A percentile compares a stretch with the other conserved stretches of the same genome.
phyloP scores from a whole-genome alignment of 1,140 invertebrate species.

The Lordiphosa clarofinis region DNA sequence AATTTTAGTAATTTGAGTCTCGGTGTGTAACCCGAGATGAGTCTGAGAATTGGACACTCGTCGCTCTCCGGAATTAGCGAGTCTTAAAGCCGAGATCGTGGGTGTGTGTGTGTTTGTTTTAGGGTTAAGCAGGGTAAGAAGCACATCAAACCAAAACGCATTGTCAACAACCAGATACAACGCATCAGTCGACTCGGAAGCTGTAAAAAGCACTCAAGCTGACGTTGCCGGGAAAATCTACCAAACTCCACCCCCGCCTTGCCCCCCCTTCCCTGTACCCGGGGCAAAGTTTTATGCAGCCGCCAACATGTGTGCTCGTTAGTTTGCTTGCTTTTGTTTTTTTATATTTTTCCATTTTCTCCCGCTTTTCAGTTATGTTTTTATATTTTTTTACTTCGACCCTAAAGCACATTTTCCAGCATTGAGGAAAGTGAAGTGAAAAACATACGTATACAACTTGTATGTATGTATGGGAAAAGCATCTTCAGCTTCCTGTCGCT shows the following conservation, averaged over 20 bases:
- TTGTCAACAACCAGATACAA: constrained; percentile 14
- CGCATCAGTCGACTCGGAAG: constrained; percentile 1
- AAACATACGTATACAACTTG: constrained; percentile 2
- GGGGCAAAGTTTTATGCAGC: constrained; percentile 20
- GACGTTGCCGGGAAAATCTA: constrained; percentile 1
- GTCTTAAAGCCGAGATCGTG: constrained; percentile 30
- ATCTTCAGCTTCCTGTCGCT: constrained; percentile 24
- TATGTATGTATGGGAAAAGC: constrained; percentile 3
- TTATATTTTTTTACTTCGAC: constrained; percentile 2
- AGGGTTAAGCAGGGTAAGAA: not conserved
- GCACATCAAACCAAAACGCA: constrained; percentile 10
- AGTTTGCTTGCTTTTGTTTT: constrained; percentile 46
- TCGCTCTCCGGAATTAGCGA: constrained; percentile 64
- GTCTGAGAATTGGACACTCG: constrained; percentile 41
- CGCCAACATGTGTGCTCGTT: constrained; percentile 16
- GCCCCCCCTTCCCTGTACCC: constrained; percentile 5
- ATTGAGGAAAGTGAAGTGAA: constrained; percentile 43
- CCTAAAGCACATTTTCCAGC: constrained; percentile 6
- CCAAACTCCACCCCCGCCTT: constrained; percentile 14
- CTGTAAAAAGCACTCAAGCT: constrained; percentile 20
- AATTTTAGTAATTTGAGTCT: constrained; percentile 24
- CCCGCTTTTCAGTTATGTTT: not conserved
- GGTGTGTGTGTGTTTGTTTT: too few relatives aligned
- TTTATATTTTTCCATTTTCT: constrained; percentile 3
- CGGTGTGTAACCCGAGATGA: constrained; percentile 32